These are phyloP conservation scores for Micrastur ruficollis DNA, from an alignment of 2,797 vertebrate species.

Conservation along the genomic window DNA sequence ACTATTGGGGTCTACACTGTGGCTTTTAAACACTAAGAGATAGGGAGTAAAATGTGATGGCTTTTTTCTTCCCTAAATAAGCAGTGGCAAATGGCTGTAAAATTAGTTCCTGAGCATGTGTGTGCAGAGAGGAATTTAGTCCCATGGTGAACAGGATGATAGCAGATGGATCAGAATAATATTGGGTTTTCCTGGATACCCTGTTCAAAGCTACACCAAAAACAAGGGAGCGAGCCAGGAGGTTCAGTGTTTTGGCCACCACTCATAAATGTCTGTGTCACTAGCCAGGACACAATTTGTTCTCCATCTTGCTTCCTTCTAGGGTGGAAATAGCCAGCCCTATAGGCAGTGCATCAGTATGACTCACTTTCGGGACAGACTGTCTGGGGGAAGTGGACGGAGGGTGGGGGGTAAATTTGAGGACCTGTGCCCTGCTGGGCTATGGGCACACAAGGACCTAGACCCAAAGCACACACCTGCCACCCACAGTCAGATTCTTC, in stretches of 20 bases:
- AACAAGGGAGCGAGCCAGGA: background rate
- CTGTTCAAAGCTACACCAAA: background rate
- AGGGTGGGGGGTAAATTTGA: background rate
- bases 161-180: background rate
- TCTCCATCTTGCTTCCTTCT: background rate
- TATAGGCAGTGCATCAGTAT: background rate
- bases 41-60: background rate
- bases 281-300: background rate
- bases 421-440: background rate
- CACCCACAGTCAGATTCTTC: background rate
- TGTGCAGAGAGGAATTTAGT: background rate
- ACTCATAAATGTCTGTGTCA: background rate
- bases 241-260: background rate
- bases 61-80: background rate
- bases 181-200: background rate
- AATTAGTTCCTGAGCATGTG: background rate
- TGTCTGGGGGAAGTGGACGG: background rate
- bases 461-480: background rate
- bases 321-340: background rate
- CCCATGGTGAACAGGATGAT: background rate
- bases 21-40: background rate
- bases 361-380: background rate
- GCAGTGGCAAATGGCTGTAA: background rate
- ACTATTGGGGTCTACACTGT: background rate
- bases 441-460: background rate